These are phyloP conservation scores for Tachycineta bicolor DNA, from an alignment of 2,113 vertebrate genomes.

Conservation along the genomic window DNA sequence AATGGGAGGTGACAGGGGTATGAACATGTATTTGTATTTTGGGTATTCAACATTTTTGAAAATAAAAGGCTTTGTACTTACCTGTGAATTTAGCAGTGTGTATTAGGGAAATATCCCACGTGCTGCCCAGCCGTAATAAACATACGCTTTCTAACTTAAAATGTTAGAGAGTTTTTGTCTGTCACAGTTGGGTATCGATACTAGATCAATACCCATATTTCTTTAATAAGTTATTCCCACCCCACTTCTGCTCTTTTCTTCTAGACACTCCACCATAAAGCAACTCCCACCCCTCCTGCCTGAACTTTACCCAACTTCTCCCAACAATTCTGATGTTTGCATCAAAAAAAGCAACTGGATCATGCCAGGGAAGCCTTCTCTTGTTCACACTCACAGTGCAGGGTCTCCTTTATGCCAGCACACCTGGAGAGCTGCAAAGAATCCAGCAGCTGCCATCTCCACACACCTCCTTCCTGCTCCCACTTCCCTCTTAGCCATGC, in stretches of 20 bases:
- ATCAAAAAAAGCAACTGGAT: neutral
- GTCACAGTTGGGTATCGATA: too few species aligned
- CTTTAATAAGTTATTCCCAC: neutral
- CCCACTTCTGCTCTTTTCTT: neutral
- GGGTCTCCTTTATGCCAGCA: neutral
- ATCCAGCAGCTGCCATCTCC: neutral
- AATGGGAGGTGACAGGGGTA: too few species aligned
- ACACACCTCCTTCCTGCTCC: neutral
- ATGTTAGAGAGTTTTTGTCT: too few species aligned
- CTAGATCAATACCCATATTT: too few species aligned
- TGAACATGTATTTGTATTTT: too few species aligned
- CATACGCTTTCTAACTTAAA: too few species aligned
- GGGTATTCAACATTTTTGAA: too few species aligned
- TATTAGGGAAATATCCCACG: too few species aligned
- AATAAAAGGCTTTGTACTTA: too few species aligned
- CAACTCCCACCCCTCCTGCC: neutral
- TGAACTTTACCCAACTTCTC: neutral
- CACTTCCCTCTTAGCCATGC: accelerated
- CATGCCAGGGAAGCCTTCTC: neutral
- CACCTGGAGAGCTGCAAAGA: neutral
- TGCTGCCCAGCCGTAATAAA: too few species aligned
- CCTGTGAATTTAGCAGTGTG: too few species aligned
- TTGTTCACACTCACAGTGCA: neutral
- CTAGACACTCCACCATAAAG: neutral
- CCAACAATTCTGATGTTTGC: neutral